Evolutionary conservation across 2,888 invertebrate species (phyloP), one percentile per base, ranked within the genome.

Genomic region (Molanna angustata): DNA sequence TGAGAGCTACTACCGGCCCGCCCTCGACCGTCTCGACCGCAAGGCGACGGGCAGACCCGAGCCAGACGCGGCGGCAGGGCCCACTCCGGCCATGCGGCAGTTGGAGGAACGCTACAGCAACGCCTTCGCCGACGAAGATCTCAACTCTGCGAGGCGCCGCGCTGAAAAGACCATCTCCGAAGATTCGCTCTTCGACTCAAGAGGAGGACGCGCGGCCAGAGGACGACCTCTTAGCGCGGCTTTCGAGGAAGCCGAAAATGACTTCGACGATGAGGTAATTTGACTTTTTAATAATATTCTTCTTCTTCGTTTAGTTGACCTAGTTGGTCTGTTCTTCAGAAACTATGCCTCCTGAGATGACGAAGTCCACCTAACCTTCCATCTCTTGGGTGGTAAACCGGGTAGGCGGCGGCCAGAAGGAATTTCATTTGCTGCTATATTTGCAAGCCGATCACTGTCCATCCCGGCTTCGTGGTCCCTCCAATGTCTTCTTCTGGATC

Each of bases 1-100:
- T 50, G 87, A 90, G 71, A 87, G 86, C 64, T 88, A 89, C 69
- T 91, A 91, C 76, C 84, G 84, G 62, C 83, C 88, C 9, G 84
- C 88, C 60, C 72, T 90, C 41, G 88, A 89, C 67, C 80, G 85
- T 53, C 71, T 90, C 61, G 88, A 90, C 67, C 81, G 85, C 60
- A 89, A 88, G 70, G 79, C 80, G 65, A 76, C 76, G 57, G 75
- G 75, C 48, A 72, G 79, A 52, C 76, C 78, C 6, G 57, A 67
- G 64, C 72, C 58, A 1, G 61, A 63, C 4, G 63, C 17, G 4
- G 17, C 46, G 11, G 9, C 37, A 1, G 49, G 41, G n/a, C 20
- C 53, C 11, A 16, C 64, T 65, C 16, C 64, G 65, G 35, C 67
- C 14, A 20, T 67, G 16, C 59, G 59, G 27, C 69, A 70, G 33